Base-by-base conservation (phyloP, 2,797 vertebrate genomes). In the Rachycentron canadum region DNA sequence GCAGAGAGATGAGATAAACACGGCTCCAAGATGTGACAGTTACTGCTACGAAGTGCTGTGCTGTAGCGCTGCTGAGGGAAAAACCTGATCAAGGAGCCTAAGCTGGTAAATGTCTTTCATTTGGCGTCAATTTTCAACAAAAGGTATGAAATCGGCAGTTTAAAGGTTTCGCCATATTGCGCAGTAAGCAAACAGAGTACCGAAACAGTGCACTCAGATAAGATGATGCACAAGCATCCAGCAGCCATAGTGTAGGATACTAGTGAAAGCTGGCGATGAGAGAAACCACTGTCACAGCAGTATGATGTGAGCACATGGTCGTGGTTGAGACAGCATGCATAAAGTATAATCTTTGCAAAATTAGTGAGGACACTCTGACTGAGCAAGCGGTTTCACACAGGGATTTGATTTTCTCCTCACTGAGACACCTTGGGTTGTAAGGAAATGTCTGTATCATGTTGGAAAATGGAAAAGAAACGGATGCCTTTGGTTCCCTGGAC, bases 1-100 rank as follows among this genome's bases (percentile, higher is more conserved):
- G 41, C 38, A 19, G 41, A 76, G 70, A 84, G 68, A 81, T 72
- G 61, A 86, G 65, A 86, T 82, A 82, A 75, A 80, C 69, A 70
- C n/a, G 0, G 62, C 50, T 55, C 59, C 26, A 41, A 78, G 23
- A 65, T n/a, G 49, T 57, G 66, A 79, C 80, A 81, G 76, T 57
- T 60, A 41, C 49, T 47, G 49, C 58, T 28, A 73, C 64, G 12
- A 63, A 25, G n/a, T 38, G 38, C n/a, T 57, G 34, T 17, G 25
- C 59, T 57, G 47, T 3, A 49, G 16, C 61, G 49, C 75, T 32
- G 58, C 21, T 50, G 59, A 76, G 64, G 61, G 6, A 40, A 53
- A 65, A 61, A 55, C 26, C 23, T 45, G 5, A 76, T 71, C 55
- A 68, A 62, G 40, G 49, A 60, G 62, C 69, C 34, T 26, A 23